phyloP scores from a whole-genome alignment of 2,113 vertebrate species.

The Turnix velox region DNA sequence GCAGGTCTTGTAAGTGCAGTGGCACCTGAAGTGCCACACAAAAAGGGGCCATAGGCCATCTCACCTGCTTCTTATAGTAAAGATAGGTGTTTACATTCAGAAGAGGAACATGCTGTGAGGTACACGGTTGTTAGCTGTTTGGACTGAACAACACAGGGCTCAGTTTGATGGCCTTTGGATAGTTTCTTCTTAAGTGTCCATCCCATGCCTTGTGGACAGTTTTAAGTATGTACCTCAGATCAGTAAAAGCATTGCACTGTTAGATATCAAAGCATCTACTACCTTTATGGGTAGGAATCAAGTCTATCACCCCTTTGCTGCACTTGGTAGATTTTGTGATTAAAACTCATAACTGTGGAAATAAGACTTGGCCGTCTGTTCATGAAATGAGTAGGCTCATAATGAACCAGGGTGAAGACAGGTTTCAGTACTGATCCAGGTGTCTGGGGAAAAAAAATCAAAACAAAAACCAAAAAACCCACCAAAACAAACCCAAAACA shows the following conservation, averaged over 20 bases:
- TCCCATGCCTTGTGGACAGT: rapidly evolving
- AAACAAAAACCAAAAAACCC: neutral
- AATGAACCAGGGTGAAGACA: neutral
- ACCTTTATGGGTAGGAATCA: neutral
- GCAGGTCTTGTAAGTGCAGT: neutral
- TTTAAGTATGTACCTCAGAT: neutral
- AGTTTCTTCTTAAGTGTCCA: neutral
- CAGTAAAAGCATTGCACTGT: neutral
- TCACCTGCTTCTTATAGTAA: neutral
- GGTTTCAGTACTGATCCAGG: neutral
- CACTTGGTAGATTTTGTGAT: neutral
- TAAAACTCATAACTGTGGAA: neutral
- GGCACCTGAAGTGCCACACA: neutral
- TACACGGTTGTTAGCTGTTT: neutral
- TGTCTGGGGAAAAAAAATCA: neutral
- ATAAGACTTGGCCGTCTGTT: neutral
- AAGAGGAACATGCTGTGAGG: too few relatives aligned
- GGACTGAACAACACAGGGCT: neutral
- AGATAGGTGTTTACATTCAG: neutral
- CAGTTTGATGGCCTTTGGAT: neutral
- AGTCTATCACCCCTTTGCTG: neutral
- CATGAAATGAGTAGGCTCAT: too few relatives aligned
- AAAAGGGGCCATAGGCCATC: neutral
- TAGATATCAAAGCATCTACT: neutral
- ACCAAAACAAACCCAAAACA: too few relatives aligned